These are phyloP conservation scores for Rachycentron canadum DNA, from an alignment of 2,797 vertebrate genomes.

Conservation along the genomic window DNA sequence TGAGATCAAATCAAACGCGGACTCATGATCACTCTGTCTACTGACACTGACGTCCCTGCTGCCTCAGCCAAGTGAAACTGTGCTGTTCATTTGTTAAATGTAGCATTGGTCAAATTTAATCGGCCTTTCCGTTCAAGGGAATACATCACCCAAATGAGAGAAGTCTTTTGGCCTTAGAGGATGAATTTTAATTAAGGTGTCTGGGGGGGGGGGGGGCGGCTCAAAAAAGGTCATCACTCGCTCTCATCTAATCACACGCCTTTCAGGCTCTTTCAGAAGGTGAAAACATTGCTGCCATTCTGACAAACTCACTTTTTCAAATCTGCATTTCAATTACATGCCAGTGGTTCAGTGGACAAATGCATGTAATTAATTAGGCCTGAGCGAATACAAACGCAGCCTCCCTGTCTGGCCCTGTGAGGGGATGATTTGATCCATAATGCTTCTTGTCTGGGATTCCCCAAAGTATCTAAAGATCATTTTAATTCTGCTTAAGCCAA, in stretches of 20 bases:
- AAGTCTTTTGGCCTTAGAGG: slow-evolving; percentile 56
- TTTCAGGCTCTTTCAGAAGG: slow-evolving; percentile 61
- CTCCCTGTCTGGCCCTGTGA: background rate
- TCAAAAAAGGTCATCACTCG: slow-evolving; percentile 62
- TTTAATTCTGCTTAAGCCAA: slow-evolving; percentile 46
- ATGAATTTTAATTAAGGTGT: slow-evolving; percentile 71
- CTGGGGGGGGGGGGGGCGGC: background rate
- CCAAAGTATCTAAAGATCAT: slow-evolving; percentile 45
- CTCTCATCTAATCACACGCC: slow-evolving; percentile 71
- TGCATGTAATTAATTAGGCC: slow-evolving; percentile 63
- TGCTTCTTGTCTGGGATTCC: slow-evolving; percentile 28
- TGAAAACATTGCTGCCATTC: slow-evolving; percentile 57
- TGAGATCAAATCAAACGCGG: slow-evolving; percentile 1
- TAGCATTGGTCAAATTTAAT: slow-evolving; percentile 59
- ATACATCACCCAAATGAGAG: slow-evolving; percentile 48
- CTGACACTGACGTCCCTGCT: background rate
- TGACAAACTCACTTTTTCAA: slow-evolving; percentile 46
- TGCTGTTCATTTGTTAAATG: slow-evolving; percentile 48
- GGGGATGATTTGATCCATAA: slow-evolving; percentile 22
- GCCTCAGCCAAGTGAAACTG: slow-evolving; percentile 11
- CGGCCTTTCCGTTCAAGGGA: slow-evolving; percentile 36
- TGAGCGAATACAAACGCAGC: slow-evolving; percentile 41
- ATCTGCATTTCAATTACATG: slow-evolving; percentile 73
- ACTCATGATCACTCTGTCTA: slow-evolving; percentile 5
- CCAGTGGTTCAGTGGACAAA: slow-evolving; percentile 48